These are phyloP conservation scores for Camelus dromedarius DNA, from an alignment of 2,113 vertebrate genomes.

Conservation along the genomic window DNA sequence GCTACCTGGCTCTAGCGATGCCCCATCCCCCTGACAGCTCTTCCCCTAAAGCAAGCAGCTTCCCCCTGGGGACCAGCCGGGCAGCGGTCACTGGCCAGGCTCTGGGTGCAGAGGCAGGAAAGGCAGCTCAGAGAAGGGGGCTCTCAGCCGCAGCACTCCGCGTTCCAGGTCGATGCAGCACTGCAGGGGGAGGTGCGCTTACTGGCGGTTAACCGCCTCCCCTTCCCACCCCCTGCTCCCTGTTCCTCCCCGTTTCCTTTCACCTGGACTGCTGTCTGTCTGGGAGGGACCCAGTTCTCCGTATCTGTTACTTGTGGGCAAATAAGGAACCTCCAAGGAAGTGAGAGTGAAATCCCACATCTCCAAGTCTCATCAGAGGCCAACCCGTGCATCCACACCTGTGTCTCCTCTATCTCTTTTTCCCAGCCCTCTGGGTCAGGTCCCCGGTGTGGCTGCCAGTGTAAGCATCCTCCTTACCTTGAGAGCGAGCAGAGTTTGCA, in stretches of 20 bases:
- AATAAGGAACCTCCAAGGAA: neutral
- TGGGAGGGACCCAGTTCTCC: neutral
- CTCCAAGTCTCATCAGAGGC: neutral
- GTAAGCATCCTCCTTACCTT: constrained; percentile 89
- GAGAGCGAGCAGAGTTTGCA: constrained; percentile 94
- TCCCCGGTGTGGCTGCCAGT: neutral
- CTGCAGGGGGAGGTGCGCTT: constrained; percentile 75
- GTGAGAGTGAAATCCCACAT: neutral
- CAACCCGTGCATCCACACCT: neutral
- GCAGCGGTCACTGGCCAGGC: constrained; percentile 80
- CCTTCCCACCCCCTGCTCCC: neutral
- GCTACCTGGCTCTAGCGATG: neutral
- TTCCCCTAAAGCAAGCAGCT: constrained; percentile 24
- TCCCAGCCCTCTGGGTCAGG: neutral
- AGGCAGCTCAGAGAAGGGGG: constrained; percentile 90
- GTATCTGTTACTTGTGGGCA: neutral
- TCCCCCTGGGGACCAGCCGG: neutral
- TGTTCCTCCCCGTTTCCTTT: neutral
- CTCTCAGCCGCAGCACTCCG: constrained; percentile 89
- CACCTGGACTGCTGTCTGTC: neutral
- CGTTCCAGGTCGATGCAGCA: constrained; percentile 94
- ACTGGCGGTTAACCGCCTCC: neutral
- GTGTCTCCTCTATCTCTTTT: neutral
- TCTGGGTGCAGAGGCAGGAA: constrained; percentile 89
- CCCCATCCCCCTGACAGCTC: neutral